Evolutionary conservation across 2,113 vertebrate genomes (phyloP).

Genomic region (Azemiops feae): DNA sequence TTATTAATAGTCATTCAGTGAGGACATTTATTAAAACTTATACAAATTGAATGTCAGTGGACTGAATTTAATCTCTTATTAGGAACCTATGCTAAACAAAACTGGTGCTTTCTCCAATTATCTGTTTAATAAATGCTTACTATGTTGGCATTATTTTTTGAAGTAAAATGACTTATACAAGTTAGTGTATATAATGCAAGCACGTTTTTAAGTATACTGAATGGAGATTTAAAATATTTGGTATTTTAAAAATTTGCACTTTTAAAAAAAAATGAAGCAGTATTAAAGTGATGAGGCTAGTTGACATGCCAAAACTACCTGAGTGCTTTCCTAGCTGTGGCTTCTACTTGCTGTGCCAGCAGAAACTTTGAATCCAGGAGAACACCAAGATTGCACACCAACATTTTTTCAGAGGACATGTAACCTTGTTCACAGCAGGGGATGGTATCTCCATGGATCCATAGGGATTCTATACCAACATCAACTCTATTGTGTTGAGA

Average conservation of each 20-base stretch:
- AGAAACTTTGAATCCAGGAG: background rate
- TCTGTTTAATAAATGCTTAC: background rate
- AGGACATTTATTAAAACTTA: background rate
- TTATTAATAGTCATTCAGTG: background rate
- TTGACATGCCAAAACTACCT: background rate
- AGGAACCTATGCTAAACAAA: background rate
- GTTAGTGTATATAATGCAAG: background rate
- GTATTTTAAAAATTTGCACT: background rate
- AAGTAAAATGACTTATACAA: background rate
- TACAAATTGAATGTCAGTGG: background rate
- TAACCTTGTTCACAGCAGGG: background rate
- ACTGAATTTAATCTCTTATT: background rate
- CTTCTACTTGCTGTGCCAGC: background rate
- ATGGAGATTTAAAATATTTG: background rate
- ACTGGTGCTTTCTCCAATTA: background rate
- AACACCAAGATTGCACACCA: background rate
- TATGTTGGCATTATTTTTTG: background rate
- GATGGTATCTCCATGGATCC: background rate
- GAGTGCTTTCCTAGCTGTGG: background rate
- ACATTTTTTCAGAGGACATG: background rate
- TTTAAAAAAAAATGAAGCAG: background rate
- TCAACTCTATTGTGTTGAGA: background rate
- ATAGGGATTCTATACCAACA: background rate
- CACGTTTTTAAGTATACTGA: background rate
- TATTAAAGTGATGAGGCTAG: background rate